Evolutionary conservation across 2,888 invertebrate genomes (phyloP).

Genomic region (Folsomia candida): DNA sequence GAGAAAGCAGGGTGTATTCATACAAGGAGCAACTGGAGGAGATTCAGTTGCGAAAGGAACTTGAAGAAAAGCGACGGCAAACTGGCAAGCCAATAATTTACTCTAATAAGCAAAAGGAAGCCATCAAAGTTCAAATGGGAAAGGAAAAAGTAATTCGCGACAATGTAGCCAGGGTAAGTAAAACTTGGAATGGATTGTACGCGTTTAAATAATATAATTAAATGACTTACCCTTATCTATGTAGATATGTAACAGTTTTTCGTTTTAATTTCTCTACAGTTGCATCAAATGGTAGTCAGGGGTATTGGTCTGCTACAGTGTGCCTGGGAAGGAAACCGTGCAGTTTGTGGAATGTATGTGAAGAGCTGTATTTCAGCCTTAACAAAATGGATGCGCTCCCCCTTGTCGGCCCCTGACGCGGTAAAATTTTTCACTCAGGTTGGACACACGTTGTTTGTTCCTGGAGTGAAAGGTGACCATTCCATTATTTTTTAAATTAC

Average conservation of each 20-base stretch:
- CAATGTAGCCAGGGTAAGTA: constrained; percentile 15
- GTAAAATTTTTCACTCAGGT: constrained; percentile 64
- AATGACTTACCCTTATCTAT: too few relatives aligned
- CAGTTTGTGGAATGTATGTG: constrained; percentile 59
- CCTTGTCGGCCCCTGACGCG: constrained; percentile 71
- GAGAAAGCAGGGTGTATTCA: constrained; percentile 94
- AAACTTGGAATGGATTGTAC: not conserved
- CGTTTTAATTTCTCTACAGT: too few relatives aligned
- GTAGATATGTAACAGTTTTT: too few relatives aligned
- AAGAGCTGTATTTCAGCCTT: constrained; percentile 62
- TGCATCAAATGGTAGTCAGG: constrained; percentile 52
- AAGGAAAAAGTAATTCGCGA: constrained; percentile 77
- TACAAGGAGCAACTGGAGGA: constrained; percentile 96
- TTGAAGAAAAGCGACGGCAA: constrained; percentile 80
- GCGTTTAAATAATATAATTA: not conserved
- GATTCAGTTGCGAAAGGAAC: constrained; percentile 82
- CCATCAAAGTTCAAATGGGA: constrained; percentile 76
- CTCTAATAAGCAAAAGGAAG: constrained; percentile 88
- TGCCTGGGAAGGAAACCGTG: constrained; percentile 57
- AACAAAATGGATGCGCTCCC: constrained; percentile 68
- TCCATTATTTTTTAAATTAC: not conserved
- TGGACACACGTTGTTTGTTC: constrained; percentile 53
- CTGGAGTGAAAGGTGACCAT: constrained; percentile 5
- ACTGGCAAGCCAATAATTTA: constrained; percentile 70
- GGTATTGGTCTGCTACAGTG: constrained; percentile 53